Base-by-base conservation (phyloP, 2,888 invertebrate species). In the Calameuta idolon region DNA sequence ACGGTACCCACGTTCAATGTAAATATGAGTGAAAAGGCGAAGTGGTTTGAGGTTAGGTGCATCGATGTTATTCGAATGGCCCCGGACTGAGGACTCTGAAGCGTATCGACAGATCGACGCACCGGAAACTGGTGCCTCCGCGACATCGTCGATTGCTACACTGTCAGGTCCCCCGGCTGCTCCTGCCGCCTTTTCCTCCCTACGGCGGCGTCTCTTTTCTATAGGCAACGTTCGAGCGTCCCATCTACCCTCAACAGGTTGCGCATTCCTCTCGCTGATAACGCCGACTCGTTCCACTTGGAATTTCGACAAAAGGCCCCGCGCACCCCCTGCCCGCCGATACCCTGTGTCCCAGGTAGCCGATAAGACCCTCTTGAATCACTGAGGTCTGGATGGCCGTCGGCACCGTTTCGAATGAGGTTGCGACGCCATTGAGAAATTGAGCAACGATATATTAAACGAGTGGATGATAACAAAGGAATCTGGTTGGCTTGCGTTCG, bases 231-330 rank as follows among this genome's bases (percentile, higher is more conserved):
- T 75, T 71, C 23, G 23, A 75, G 79, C 78, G 75, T 73, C 73
- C 34, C 77, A 69, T 76, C 74, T 73, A 69, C 73, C 88, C 83
- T 89, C 90, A 90, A 90, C 90, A 90, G 90, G 90, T 90, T 89
- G 89, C 87, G 89, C 88, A 86, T 88, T 88, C 83, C 86, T 85
- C 82, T 80, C 79, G 40, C 84, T 82, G 88, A 87, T 88, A 88
- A 86, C 85, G 84, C 83, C 79, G 79, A 77, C 81, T 82, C 81
- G 76, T 81, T 82, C 84, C 83, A 83, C 31, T 34, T 31, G 71
- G 71, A 71, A 71, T 33, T 34, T 71, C 71, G 71, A 55, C 55
- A 55, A 55, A 55, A 55, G 55, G 55, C 55, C 55, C 55, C 55
- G 55, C 55, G 23, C 55, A 55, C 55, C 55, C 55, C 55, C 55